Base-by-base conservation (phyloP, 2,113 vertebrate genomes). In the Rynchops niger region DNA sequence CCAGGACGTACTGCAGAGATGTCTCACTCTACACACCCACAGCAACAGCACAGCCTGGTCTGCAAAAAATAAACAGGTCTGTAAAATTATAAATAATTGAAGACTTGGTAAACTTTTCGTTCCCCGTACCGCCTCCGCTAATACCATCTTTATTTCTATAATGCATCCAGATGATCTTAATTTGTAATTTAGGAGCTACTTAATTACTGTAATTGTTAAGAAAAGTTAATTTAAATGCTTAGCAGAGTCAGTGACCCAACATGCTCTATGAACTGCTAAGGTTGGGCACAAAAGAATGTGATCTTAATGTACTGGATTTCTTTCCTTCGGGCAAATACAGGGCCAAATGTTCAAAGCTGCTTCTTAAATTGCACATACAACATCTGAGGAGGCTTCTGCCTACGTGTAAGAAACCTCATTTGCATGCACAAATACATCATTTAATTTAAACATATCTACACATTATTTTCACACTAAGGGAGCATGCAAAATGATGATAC, bases 191-290 rank as follows among this genome's bases (percentile, higher is more conserved):
- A 91, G 78, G 61, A 90, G 82, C 80, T 62, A 70, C 62, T 88
- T 95, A 96, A 95, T 97, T 94, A 94, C 86, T 55, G 66, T 90
- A 95, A 80, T 95, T 97, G 86, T 90, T 90, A 91, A 95, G 74
- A 93, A 90, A 95, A 95, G 62, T 94, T 95, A 96, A 96, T 95
- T 91, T 87, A 94, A 95, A 77, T 73, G 45, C 82, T 87, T 95
- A 96, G 49, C 84, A 90, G 82, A 95, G 82, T 59, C 66, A 62
- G 62, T 85, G 96, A 93, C 74, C 84, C 84, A 67, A 95, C 93
- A 89, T 73, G 94, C 89, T 95, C 66, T 74, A 69, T 76, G 83
- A 90, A 87, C 89, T 93, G 63, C 84, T 77, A 85, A 96, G 78
- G 71, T 2, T 87, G 73, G 89, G 86, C 78, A 77, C 34, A 73